These are phyloP conservation scores for Samia ricini DNA, from an alignment of 1,140 invertebrate genomes.

Conservation along the genomic window DNA sequence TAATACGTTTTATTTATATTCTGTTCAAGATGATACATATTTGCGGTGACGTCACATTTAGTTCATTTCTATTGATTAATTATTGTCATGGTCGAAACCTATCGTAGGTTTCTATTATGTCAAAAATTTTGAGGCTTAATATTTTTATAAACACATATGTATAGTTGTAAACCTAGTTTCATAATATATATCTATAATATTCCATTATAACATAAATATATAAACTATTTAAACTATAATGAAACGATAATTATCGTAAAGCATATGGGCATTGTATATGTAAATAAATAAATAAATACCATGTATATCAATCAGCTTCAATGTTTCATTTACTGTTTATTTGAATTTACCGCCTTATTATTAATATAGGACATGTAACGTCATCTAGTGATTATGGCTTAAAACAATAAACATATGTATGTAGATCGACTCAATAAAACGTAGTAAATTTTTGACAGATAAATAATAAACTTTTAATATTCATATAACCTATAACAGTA, in stretches of 20 bases:
- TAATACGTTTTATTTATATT: background rate
- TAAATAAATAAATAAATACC: constrained; percentile 69
- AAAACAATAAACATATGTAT: no score
- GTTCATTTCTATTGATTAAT: background rate
- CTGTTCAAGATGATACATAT: background rate
- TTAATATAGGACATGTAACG: constrained; percentile 13
- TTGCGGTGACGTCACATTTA: background rate
- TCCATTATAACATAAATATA: constrained; percentile 27
- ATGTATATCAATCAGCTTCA: constrained; percentile 55
- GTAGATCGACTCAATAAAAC: no score
- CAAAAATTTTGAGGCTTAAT: background rate
- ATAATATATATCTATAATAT: constrained; percentile 16
- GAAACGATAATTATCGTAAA: constrained; percentile 16
- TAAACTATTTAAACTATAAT: background rate
- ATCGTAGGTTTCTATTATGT: background rate
- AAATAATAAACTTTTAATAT: no score
- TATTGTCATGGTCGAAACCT: background rate
- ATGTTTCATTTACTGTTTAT: constrained; percentile 32
- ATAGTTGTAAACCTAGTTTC: background rate
- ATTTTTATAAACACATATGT: background rate
- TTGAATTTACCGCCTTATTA: background rate
- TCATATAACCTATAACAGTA: no score
- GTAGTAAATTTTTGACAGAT: no score
- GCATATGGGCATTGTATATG: constrained; percentile 42
- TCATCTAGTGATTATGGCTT: constrained; percentile 13